Evolutionary conservation across 1,140 invertebrate genomes (phyloP), one percentile per base, ranked within the genome.

Genomic region (Charaxes varanes): DNA sequence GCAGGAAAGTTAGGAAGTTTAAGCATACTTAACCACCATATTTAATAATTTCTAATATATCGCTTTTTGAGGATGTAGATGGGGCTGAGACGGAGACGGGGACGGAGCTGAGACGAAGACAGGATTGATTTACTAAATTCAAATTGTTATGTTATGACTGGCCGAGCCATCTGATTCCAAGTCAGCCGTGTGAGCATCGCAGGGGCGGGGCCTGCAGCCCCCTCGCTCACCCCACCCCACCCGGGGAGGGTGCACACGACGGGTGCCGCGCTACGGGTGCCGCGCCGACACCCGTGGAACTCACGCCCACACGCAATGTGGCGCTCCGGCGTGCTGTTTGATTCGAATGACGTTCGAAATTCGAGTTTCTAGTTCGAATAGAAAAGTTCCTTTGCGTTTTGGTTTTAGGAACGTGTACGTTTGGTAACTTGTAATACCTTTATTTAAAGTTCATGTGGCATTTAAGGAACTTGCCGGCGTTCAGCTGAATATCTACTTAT

Each of bases 161-260:
- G 68, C 78, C 70, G 62, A 76, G 69, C 74, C 70, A 82, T 79
- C 74, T 82, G 78, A 82, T 82, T 82, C 67, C 74, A 77, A 82
- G 47, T 82, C 64, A 82, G 68, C 74, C 78, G 78, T 82, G 65
- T 79, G 78, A 82, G 72, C 78, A 82, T 68, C 65, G 45, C 44
- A 48, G 59, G 60, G 72, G 72, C 69, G 72, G 72, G 62, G 72
- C 71, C 50, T 67, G 36, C 10, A 28, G 33, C 36, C 43, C 41
- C 16, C 22, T 40, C 38, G 38, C 45, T 41, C 51, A 54, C 63
- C 64, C 61, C 52, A 44, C 45, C 37, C 51, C 53, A 62, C 64
- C 61, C 52, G 42, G 65, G 65, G 63, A 60, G 63, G 65, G 61
- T 45, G 50, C 62, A 51, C 72, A 66, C 71, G n/a, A 72, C 69